Conservation (phyloP, 2,797 vertebrate species). For the Catharus ustulatus region DNA sequence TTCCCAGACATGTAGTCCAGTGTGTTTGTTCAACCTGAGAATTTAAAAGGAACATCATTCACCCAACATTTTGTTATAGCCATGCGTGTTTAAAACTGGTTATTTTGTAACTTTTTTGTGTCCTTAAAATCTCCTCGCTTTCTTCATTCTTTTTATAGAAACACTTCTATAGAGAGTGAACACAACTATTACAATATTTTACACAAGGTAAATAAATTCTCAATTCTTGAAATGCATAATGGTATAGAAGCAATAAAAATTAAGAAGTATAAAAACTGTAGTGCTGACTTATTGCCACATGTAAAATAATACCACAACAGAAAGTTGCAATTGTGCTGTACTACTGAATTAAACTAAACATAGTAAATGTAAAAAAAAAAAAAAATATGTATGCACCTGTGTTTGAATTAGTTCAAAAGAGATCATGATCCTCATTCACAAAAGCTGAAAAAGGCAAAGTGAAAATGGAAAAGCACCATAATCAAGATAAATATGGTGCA, state of each 20-base stretch:
- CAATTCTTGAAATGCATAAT: not conserved
- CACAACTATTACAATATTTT: not conserved
- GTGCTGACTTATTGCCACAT: not conserved
- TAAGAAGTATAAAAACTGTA: not conserved
- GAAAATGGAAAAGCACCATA: not conserved
- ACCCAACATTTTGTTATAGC: not conserved
- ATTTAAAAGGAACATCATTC: not conserved
- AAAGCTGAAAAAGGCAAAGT: not conserved
- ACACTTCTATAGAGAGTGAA: not conserved
- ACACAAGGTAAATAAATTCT: not conserved
- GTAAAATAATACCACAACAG: not conserved
- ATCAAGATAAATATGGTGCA: not conserved
- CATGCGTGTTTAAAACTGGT: not conserved
- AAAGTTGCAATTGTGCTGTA: not conserved
- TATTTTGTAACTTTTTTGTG: not conserved
- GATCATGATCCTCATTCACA: not conserved
- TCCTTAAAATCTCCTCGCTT: not conserved
- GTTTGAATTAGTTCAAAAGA: not conserved
- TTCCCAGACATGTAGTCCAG: fast-evolving
- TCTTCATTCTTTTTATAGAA: not conserved
- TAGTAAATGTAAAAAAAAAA: not conserved
- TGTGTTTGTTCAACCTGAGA: not conserved
- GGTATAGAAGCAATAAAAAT: not conserved
- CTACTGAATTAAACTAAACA: not conserved
- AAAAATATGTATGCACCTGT: not conserved